Evolutionary conservation across 2,113 vertebrate genomes (phyloP).

Genomic region (Ochotona curzoniae): DNA sequence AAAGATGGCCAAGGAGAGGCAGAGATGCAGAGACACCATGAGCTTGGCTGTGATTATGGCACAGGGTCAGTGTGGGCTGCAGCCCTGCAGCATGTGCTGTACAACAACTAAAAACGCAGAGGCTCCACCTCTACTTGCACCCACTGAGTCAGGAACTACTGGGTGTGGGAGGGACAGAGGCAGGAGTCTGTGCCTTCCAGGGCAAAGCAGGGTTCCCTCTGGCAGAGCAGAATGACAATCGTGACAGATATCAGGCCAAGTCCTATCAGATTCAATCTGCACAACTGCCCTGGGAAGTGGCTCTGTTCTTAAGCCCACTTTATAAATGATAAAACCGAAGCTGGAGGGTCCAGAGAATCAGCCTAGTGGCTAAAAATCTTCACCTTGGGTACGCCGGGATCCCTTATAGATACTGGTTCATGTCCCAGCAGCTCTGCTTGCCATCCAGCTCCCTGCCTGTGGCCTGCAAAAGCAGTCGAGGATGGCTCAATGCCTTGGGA

Average conservation of each 20-base stretch:
- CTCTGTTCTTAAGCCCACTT: neutral
- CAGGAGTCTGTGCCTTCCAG: neutral
- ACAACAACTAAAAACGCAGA: neutral
- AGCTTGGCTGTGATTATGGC: neutral
- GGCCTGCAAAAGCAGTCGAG: too few relatives aligned
- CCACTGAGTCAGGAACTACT: neutral
- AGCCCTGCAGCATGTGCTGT: too few relatives aligned
- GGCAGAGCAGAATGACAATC: fast-evolving
- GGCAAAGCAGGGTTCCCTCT: neutral
- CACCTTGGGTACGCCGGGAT: too few relatives aligned
- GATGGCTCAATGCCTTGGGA: too few relatives aligned
- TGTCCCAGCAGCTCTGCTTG: too few relatives aligned
- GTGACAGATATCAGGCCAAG: neutral
- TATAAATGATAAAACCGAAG: neutral
- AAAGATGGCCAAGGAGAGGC: neutral
- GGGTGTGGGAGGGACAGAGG: neutral
- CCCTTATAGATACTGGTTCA: too few relatives aligned
- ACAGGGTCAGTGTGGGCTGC: neutral
- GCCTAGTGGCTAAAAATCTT: too few relatives aligned
- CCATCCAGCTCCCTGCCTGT: too few relatives aligned
- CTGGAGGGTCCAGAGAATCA: too few relatives aligned
- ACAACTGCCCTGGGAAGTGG: neutral
- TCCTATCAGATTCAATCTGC: neutral
- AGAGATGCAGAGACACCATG: neutral
- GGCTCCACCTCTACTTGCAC: neutral